Conservation (phyloP, 2,888 invertebrate genomes). For the Macaria notata region DNA sequence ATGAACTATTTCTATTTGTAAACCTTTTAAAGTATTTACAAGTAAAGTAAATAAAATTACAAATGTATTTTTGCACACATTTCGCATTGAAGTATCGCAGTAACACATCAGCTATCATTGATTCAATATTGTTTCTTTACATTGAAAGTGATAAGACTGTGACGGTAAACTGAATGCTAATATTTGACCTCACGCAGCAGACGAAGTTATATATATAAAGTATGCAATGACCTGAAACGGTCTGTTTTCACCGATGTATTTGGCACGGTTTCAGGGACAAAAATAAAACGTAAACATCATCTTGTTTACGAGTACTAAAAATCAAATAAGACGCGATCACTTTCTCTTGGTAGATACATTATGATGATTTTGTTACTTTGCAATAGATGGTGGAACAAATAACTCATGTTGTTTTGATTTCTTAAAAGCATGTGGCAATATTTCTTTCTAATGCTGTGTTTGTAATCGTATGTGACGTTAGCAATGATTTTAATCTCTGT, state of each 20-base stretch:
- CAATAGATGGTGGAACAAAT: background rate
- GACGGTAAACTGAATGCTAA: constrained; percentile 11
- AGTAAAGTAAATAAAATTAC: too few relatives aligned
- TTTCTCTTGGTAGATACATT: background rate
- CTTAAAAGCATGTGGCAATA: constrained; percentile 1
- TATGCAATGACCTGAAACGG: constrained; percentile 39
- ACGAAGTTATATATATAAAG: constrained; percentile 25
- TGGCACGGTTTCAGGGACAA: constrained; percentile 37
- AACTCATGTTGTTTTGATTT: constrained; percentile 4
- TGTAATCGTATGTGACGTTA: constrained; percentile 1
- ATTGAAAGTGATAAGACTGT: constrained; percentile 19
- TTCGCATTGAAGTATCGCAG: background rate
- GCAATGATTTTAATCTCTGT: too few relatives aligned
- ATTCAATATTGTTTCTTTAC: constrained; percentile 15
- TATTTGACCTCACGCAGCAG: constrained; percentile 20
- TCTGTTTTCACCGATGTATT: constrained; percentile 25
- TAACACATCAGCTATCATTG: constrained; percentile 10
- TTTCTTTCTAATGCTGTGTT: constrained; percentile 3
- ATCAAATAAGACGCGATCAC: background rate
- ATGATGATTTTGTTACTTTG: constrained; percentile 1
- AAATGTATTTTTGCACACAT: background rate
- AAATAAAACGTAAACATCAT: constrained; percentile 44
- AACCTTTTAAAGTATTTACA: too few relatives aligned
- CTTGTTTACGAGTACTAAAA: constrained; percentile 26
- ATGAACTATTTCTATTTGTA: too few relatives aligned